A percentile compares a stretch with the other conserved stretches of the same genome.
phyloP scores from a whole-genome alignment of 2,888 invertebrate species.

The Malacosoma neustria region DNA sequence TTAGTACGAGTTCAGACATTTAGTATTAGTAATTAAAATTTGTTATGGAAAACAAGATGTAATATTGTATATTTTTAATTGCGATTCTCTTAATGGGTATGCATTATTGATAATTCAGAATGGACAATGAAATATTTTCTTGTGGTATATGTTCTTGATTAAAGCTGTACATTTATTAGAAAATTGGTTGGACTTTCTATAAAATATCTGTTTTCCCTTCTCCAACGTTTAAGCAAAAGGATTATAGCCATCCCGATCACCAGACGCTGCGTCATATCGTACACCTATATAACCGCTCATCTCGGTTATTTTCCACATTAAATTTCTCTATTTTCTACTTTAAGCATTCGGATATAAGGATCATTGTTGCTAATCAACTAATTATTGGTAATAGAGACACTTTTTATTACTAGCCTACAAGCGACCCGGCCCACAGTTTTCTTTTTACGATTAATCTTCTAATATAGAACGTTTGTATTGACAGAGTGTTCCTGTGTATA shows the following conservation, averaged over 20 bases:
- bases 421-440: background rate
- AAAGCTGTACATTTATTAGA: too few relatives aligned
- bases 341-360: constrained; percentile 3
- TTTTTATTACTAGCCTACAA: constrained; percentile 3
- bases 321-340: constrained; percentile 20
- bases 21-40: too few relatives aligned
- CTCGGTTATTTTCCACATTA: constrained; percentile 45
- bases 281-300: constrained; percentile 16
- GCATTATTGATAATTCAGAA: too few relatives aligned
- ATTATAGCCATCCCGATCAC: constrained; percentile 26
- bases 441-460: background rate
- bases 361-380: constrained; percentile 1
- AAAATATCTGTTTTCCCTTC: too few relatives aligned
- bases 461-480: background rate
- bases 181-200: too few relatives aligned
- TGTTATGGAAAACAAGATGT: too few relatives aligned
- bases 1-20: too few relatives aligned
- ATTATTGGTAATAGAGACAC: constrained; percentile 1
- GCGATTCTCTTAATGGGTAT: too few relatives aligned
- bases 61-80: too few relatives aligned
- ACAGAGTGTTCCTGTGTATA: background rate
- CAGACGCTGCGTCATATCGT: constrained; percentile 48
- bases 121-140: too few relatives aligned
- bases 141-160: too few relatives aligned
- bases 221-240: constrained; percentile 11